Evolutionary conservation across 1,140 invertebrate genomes (phyloP).

Genomic region (Metaphire vulgaris): DNA sequence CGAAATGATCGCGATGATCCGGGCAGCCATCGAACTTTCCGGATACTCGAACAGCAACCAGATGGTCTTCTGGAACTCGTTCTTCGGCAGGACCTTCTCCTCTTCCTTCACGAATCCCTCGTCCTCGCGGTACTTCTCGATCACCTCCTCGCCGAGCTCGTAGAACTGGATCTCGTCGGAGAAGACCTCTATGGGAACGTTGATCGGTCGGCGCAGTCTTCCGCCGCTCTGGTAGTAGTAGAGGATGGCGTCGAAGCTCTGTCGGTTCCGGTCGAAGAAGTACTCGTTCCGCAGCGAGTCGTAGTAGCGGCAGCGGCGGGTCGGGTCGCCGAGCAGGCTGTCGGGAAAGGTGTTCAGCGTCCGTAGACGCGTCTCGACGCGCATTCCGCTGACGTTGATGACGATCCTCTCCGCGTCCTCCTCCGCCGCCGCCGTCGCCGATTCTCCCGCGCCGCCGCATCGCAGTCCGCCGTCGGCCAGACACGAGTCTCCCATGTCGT

Average conservation of each 20-base stretch:
- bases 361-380: conserved; percentile 95
- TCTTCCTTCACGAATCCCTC: conserved; percentile 46
- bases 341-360: conserved; percentile 69
- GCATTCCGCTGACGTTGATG: conserved; percentile 93
- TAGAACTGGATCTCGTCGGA: conserved; percentile 48
- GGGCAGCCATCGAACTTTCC: conserved; percentile 95
- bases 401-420: conserved; percentile 64
- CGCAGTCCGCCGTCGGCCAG: background rate
- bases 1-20: conserved; percentile 97
- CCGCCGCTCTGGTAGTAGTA: conserved; percentile 99
- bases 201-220: conserved; percentile 86
- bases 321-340: conserved; percentile 90
- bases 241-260: conserved; percentile 78
- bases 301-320: conserved; percentile 75
- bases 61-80: conserved; percentile 70
- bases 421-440: no score
- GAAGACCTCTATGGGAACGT: conserved; percentile 73
- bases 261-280: conserved; percentile 98
- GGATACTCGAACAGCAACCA: conserved; percentile 99
- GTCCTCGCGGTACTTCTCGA: conserved; percentile 32
- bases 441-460: background rate
- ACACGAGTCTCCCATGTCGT: background rate
- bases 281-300: conserved; percentile 95
- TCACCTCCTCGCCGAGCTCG: conserved; percentile 43
- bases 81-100: conserved; percentile 54